Conservation (phyloP, 2,113 vertebrate genomes). For the Hippocampus zosterae region DNA sequence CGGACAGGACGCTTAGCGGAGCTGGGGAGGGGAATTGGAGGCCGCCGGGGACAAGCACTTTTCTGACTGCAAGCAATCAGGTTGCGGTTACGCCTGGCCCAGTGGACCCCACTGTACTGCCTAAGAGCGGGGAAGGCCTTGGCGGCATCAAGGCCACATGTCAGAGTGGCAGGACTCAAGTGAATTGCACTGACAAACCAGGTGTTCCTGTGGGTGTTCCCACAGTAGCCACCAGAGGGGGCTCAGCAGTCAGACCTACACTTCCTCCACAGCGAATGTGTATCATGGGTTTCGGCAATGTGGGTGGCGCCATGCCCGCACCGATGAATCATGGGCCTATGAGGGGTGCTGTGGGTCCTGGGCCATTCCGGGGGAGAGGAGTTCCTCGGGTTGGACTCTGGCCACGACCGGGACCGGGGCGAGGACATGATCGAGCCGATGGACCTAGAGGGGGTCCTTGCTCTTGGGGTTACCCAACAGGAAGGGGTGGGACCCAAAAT, state of each 20-base stretch:
- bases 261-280: constrained; percentile 46
- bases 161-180: constrained; percentile 64
- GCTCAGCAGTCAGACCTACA: constrained; percentile 53
- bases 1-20: constrained; percentile 48
- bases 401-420: constrained; percentile 59
- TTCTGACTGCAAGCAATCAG: constrained; percentile 42
- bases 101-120: constrained; percentile 31
- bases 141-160: constrained; percentile 42
- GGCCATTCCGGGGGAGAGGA: constrained; percentile 65
- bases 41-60: constrained; percentile 31
- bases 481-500: constrained; percentile 58
- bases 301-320: constrained; percentile 49
- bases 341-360: constrained; percentile 52
- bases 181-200: constrained; percentile 55
- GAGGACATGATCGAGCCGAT: constrained; percentile 52
- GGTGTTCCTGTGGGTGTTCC: constrained; percentile 39
- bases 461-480: constrained; percentile 67
- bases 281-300: constrained; percentile 49
- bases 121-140: constrained; percentile 31
- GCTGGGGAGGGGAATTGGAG: constrained; percentile 44
- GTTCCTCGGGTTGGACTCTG: constrained; percentile 56
- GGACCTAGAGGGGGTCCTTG: constrained; percentile 54
- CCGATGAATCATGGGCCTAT: constrained; percentile 58
- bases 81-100: constrained; percentile 22
- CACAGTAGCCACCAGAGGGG: constrained; percentile 48